Percentiles rank a stretch among this genome's conserved stretches.
These are phyloP conservation scores for Bos taurus DNA, from an alignment of 2,113 vertebrate species.

Conservation along the genomic window ARS-UCD2.0 NC_037343.1:64109501-64110000, in stretches of 20 bases:
- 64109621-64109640: not conserved
- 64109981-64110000: not conserved
- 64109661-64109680: not conserved
- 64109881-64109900: too few relatives aligned
- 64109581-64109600: not conserved
- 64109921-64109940: not conserved
- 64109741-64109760: conserved; percentile 55
- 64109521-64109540: not conserved
- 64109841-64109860: too few relatives aligned
- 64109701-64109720: not conserved
- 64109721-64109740: conserved; percentile 20
- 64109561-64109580: not conserved
- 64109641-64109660: not conserved
- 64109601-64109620: not conserved
- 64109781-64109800: not conserved
- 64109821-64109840: too few relatives aligned
- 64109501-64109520: not conserved
- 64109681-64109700: not conserved
- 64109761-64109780: not conserved
- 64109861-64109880: too few relatives aligned
- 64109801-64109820: too few relatives aligned
- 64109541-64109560: not conserved
- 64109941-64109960: not conserved
- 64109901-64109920: too few relatives aligned
- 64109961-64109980: not conserved